Conservation (phyloP, 2,888 invertebrate genomes). For the Drosophila niveifrons region DNA sequence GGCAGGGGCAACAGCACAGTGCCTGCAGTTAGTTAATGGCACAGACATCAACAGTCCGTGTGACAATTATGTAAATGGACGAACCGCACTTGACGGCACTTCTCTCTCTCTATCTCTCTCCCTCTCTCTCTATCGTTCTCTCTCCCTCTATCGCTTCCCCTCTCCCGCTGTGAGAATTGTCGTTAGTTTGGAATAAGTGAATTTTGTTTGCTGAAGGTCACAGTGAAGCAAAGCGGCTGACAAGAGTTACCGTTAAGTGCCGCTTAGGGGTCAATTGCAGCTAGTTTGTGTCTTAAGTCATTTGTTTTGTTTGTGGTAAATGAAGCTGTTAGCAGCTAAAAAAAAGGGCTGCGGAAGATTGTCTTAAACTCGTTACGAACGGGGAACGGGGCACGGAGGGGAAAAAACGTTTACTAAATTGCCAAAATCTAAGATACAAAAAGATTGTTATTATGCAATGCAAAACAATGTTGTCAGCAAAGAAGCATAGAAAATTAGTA, state of each 20-base stretch:
- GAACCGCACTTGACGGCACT: slow-evolving; percentile 63
- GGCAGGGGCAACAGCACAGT: slow-evolving; percentile 32
- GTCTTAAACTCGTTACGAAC: background rate
- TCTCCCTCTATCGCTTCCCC: background rate
- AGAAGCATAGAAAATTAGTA: too few relatives aligned
- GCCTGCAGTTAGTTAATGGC: slow-evolving; percentile 63
- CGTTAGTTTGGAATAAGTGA: slow-evolving; percentile 59
- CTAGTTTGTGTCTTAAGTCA: slow-evolving; percentile 76
- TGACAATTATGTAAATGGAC: slow-evolving; percentile 79
- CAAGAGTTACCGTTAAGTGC: slow-evolving; percentile 67
- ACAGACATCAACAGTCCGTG: slow-evolving; percentile 71
- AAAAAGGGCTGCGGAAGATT: background rate
- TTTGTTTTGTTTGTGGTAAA: slow-evolving; percentile 51
- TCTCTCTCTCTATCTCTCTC: slow-evolving; percentile 12
- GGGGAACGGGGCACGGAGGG: too few relatives aligned
- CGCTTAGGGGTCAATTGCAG: slow-evolving; percentile 67
- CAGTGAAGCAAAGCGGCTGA: slow-evolving; percentile 24
- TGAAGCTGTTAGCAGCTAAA: slow-evolving; percentile 49
- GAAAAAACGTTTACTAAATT: background rate
- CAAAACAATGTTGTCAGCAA: too few relatives aligned
- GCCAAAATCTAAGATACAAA: background rate
- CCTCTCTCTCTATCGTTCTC: background rate
- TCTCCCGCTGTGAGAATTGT: slow-evolving; percentile 32
- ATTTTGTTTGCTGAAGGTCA: slow-evolving; percentile 73
- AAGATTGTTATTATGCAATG: background rate